Conservation (phyloP, 2,797 vertebrate species). For the Nyctalus aviator region DNA sequence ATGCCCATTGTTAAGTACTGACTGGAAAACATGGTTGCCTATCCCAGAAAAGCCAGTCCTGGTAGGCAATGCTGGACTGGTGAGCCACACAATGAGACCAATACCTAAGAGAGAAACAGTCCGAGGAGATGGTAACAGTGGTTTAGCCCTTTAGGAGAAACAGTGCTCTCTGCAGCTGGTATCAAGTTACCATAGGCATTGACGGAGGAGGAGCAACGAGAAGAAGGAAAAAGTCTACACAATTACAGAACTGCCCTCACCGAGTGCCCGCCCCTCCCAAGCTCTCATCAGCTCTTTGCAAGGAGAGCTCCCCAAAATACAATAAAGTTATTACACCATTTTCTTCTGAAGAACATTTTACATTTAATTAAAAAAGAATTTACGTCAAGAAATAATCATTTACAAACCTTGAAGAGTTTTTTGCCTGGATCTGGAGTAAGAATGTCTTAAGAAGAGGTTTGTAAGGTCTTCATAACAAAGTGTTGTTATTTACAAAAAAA, state of each 20-base stretch:
- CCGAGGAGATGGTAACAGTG: background rate
- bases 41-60: background rate
- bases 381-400: constrained; percentile 89
- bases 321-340: constrained; percentile 88
- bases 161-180: constrained; percentile 31
- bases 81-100: background rate
- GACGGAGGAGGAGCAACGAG: background rate
- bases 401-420: constrained; percentile 89
- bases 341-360: constrained; percentile 89
- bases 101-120: constrained; percentile 9
- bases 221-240: background rate
- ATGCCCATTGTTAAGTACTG: background rate
- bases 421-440: constrained; percentile 89
- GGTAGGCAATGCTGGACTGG: background rate
- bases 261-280: constrained; percentile 37
- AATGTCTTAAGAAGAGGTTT: constrained; percentile 89
- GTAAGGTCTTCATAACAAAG: constrained; percentile 89
- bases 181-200: background rate
- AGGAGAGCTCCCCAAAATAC: constrained; percentile 77
- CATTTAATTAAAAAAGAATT: constrained; percentile 90
- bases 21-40: background rate
- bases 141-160: constrained; percentile 70
- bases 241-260: background rate
- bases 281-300: constrained; percentile 60
- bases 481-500: constrained; percentile 87